phyloP scores from a whole-genome alignment of 2,888 invertebrate genomes.

The Spisula solida region DNA sequence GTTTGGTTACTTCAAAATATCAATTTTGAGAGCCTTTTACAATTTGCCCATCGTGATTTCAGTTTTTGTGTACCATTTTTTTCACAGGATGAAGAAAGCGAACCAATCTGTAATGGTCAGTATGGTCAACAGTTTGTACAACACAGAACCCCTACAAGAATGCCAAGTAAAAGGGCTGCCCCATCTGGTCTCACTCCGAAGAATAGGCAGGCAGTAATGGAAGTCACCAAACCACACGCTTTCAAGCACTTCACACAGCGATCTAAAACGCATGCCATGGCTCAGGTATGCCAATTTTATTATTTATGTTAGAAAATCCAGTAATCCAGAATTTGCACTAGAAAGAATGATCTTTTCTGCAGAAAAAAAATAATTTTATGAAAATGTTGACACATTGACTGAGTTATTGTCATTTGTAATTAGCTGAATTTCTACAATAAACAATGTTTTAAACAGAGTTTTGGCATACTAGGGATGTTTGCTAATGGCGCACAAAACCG shows the following conservation, averaged over 20 bases:
- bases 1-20: no score
- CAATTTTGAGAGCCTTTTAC: no score
- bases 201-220: slow-evolving; percentile 46
- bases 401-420: no score
- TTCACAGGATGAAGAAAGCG: slow-evolving; percentile 57
- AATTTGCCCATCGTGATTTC: no score
- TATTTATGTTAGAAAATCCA: background rate
- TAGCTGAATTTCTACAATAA: no score
- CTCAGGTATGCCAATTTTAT: slow-evolving; percentile 78
- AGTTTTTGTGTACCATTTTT: no score
- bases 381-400: no score
- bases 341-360: no score
- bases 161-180: slow-evolving; percentile 64
- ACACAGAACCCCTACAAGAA: slow-evolving; percentile 53
- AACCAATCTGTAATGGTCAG: slow-evolving; percentile 47
- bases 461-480: no score
- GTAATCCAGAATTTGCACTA: background rate
- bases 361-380: no score
- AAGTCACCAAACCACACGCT: slow-evolving; percentile 67
- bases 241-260: slow-evolving; percentile 82
- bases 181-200: slow-evolving; percentile 67
- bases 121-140: slow-evolving; percentile 55
- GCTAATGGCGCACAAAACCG: no score
- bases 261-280: slow-evolving; percentile 79
- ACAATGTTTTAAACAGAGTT: no score